phyloP scores from a whole-genome alignment of 2,888 invertebrate species.

The Oxytorus armatus region DNA sequence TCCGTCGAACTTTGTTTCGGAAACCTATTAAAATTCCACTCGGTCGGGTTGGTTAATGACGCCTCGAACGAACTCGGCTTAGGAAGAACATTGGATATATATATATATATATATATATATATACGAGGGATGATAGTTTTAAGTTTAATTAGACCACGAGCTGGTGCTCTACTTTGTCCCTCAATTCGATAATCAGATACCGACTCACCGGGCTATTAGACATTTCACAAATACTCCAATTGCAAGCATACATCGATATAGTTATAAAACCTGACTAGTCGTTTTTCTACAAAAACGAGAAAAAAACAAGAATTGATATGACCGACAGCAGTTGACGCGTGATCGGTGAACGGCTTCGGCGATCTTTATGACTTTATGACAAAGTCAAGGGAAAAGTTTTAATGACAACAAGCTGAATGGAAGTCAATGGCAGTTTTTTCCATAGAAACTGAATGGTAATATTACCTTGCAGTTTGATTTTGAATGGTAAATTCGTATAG shows the following conservation, averaged over 20 bases:
- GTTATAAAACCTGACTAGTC: background rate
- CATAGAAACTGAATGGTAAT: too few species aligned
- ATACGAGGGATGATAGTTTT: conserved; percentile 73
- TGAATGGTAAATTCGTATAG: too few species aligned
- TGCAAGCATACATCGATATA: conserved; percentile 36
- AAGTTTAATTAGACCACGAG: conserved; percentile 77
- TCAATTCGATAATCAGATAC: conserved; percentile 62
- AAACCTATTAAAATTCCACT: conserved; percentile 70
- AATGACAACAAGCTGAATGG: too few species aligned
- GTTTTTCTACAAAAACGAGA: background rate
- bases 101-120: conserved; percentile 13
- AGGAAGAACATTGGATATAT: conserved; percentile 36
- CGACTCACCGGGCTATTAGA: conserved; percentile 35
- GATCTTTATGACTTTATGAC: too few species aligned
- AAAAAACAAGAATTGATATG: too few species aligned
- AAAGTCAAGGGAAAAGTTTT: too few species aligned
- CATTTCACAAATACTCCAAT: conserved; percentile 41
- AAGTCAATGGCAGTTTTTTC: too few species aligned
- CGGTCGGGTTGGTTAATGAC: conserved; percentile 72
- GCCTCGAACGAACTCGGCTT: conserved; percentile 72
- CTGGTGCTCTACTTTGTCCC: conserved; percentile 21
- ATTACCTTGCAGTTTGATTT: too few species aligned
- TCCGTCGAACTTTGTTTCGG: conserved; percentile 68
- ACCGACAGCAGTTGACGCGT: too few species aligned
- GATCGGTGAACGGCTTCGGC: too few species aligned